Base-by-base conservation (phyloP, 2,888 invertebrate genomes). In the Oligia fasciuncula region DNA sequence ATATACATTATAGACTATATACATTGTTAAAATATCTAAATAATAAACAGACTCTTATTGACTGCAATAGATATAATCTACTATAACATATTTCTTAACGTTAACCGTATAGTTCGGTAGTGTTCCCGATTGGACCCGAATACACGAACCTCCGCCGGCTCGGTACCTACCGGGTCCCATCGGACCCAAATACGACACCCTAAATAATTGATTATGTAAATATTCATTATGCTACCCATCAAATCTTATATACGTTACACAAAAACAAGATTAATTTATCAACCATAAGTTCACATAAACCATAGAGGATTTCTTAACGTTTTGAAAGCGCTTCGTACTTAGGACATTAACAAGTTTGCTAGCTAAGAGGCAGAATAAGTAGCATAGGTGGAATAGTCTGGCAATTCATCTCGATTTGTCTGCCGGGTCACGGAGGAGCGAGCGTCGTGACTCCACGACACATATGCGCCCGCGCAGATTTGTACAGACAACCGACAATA, bases 401-500 rank as follows among this genome's bases (percentile, higher is more conserved):
- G 93, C 94, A 95, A 96, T 96, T 96, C 96, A 95, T 96, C 95
- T 95, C 94, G 96, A 96, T 96, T 96, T 96, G 96, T 96, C 95
- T 91, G 90, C 86, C 91, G 90, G 95, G 95, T 95, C 96, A 96
- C 94, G 95, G 94, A 92, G 91, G 88, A 90, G 89, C 90, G 88
- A 90, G 89, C 89, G 91, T 94, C 95, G 95, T 96, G 95, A 95
- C 96, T 95, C 75, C 84, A 86, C 87, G 84, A 86, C 90, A 87
- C 88, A 87, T 88, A 89, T 89, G 89, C 90, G 89, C 91, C 88
- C 84, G 66, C 75, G 88, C 91, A 92, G 89, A 89, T 90, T 84
- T 83, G 79, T 84, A 81, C 74, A 79, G 73, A 85, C 85, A 88
- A 83, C 82, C 46, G 76, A 71, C 88, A 88, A 85, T 82, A 89